Percentiles rank a stretch among this genome's conserved stretches.
Conservation (phyloP, 2,888 invertebrate genomes). For the Agonopterix heracliana region DNA sequence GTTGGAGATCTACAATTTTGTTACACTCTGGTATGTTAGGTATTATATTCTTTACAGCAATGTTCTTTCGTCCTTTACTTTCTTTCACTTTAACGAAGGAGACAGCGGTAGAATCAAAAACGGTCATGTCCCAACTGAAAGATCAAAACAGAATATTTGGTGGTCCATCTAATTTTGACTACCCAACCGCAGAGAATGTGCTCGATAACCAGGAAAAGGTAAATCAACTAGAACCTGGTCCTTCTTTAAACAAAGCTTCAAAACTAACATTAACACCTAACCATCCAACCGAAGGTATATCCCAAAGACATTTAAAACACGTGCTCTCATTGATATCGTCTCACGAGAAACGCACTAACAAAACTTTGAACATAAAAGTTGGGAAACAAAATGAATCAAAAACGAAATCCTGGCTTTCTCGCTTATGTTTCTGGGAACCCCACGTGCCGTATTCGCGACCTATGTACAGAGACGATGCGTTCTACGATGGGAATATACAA, state of each 20-base stretch:
- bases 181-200: slow-evolving; percentile 28
- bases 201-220: neutral
- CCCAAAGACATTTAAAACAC: neutral
- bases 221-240: neutral
- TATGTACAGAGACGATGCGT: slow-evolving; percentile 65
- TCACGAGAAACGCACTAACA: slow-evolving; percentile 38
- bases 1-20: slow-evolving; percentile 53
- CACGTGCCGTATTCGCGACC: slow-evolving; percentile 55
- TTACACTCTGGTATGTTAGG: slow-evolving; percentile 56
- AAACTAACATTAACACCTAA: neutral
- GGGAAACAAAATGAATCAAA: slow-evolving; percentile 27
- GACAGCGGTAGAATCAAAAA: slow-evolving; percentile 21
- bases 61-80: slow-evolving; percentile 54
- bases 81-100: slow-evolving; percentile 45
- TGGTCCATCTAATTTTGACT: slow-evolving; percentile 33
- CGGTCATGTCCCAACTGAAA: slow-evolving; percentile 28
- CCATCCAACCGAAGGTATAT: slow-evolving; percentile 29
- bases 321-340: slow-evolving; percentile 46
- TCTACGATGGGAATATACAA: slow-evolving; percentile 54
- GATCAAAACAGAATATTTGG: slow-evolving; percentile 34
- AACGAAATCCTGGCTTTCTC: slow-evolving; percentile 39
- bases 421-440: slow-evolving; percentile 39
- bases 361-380: slow-evolving; percentile 26
- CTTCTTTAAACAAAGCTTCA: neutral
- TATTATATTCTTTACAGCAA: slow-evolving; percentile 45